phyloP scores from a whole-genome alignment of 2,888 invertebrate genomes.

The Formica aserva region DNA sequence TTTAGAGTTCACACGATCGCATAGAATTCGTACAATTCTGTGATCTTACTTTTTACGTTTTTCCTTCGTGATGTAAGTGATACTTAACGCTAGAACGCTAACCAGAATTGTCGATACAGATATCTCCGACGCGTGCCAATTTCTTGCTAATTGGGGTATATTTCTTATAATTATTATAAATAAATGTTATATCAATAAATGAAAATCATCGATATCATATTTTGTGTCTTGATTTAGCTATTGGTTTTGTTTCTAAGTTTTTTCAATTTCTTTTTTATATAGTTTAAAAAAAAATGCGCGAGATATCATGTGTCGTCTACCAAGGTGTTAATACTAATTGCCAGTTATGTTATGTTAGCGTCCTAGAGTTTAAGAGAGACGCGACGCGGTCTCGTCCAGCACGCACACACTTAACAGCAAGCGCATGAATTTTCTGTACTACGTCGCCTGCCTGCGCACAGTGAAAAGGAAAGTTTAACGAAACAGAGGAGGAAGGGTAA shows the following conservation, averaged over 20 bases:
- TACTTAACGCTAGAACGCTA: constrained; percentile 60
- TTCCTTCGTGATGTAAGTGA: constrained; percentile 68
- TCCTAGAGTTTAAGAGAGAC: constrained; percentile 55
- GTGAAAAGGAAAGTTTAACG: constrained; percentile 55
- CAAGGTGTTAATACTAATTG: constrained; percentile 7
- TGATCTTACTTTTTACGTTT: constrained; percentile 74
- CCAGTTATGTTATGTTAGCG: constrained; percentile 31
- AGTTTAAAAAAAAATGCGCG: not conserved
- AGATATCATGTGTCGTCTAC: not conserved
- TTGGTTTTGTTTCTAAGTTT: not conserved
- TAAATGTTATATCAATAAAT: constrained; percentile 18
- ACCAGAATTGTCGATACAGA: not conserved
- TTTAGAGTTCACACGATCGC: constrained; percentile 58
- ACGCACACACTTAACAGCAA: constrained; percentile 68
- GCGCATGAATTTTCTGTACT: constrained; percentile 68
- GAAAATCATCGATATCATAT: not conserved
- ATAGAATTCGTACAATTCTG: constrained; percentile 74
- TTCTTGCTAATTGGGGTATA: not conserved
- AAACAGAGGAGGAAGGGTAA: constrained; percentile 30
- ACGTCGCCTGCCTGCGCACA: constrained; percentile 73
- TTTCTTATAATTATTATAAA: not conserved
- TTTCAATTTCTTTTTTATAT: not conserved
- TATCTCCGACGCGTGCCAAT: not conserved
- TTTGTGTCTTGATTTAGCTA: not conserved
- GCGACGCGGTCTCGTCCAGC: constrained; percentile 41